Conservation (phyloP, 1,140 invertebrate genomes). For the Heliconius eleuchia region DNA sequence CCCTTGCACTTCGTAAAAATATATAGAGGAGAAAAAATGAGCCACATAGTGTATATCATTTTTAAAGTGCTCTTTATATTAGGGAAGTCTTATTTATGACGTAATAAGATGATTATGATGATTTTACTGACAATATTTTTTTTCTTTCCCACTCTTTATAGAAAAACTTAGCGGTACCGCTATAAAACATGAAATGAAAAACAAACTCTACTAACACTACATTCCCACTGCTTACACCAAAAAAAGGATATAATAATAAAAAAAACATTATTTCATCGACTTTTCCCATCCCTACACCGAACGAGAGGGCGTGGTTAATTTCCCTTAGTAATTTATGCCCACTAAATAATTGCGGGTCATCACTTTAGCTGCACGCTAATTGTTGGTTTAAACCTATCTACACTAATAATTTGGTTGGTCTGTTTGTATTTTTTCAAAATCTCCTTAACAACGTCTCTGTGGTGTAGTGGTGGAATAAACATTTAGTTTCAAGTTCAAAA, state of each 20-base stretch:
- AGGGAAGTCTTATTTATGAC: too few relatives aligned
- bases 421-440: conserved; percentile 42
- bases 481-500: not conserved
- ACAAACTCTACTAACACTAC: too few relatives aligned
- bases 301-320: conserved; percentile 64
- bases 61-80: too few relatives aligned
- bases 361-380: conserved; percentile 62
- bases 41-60: too few relatives aligned
- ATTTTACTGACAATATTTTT: too few relatives aligned
- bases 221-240: not conserved
- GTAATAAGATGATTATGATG: too few relatives aligned
- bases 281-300: conserved; percentile 48
- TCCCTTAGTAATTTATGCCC: conserved; percentile 72
- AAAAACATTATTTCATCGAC: conserved; percentile 32
- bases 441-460: conserved; percentile 3
- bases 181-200: too few relatives aligned
- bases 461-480: not conserved
- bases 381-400: conserved; percentile 54
- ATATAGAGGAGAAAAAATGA: too few relatives aligned
- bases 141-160: too few relatives aligned
- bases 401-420: conserved; percentile 43
- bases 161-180: too few relatives aligned
- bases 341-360: conserved; percentile 68
- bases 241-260: not conserved
- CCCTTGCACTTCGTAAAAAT: too few relatives aligned